These are phyloP conservation scores for Xenentodon cancila DNA, from an alignment of 2,797 vertebrate genomes.

Conservation along the genomic window DNA sequence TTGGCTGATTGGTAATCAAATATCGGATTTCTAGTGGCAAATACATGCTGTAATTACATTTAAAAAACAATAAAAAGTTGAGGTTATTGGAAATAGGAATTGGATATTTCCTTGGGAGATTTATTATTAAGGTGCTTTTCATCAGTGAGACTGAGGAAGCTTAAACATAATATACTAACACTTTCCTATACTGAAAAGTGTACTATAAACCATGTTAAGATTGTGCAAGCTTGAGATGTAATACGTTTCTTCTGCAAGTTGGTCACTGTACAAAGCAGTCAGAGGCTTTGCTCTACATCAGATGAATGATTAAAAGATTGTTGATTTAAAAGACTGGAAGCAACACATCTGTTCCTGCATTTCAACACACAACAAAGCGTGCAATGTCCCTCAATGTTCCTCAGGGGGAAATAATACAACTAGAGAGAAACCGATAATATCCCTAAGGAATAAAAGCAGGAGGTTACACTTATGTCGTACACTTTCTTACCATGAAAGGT, in stretches of 20 bases:
- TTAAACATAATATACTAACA: conserved; percentile 4
- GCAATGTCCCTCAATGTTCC: neutral
- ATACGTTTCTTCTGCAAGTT: no score
- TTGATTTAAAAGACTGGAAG: neutral
- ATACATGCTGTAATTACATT: no score
- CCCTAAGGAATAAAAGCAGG: conserved; percentile 2
- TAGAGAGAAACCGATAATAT: neutral
- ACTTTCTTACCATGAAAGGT: conserved; percentile 5
- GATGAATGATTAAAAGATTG: neutral
- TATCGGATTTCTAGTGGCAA: no score
- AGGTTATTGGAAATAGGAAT: conserved; percentile 17
- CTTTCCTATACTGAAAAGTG: neutral
- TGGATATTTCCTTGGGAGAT: conserved; percentile 4
- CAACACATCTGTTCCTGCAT: conserved; percentile 7
- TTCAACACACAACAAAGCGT: conserved; percentile 15
- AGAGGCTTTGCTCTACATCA: no score
- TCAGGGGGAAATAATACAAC: conserved; percentile 6
- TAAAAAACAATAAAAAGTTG: neutral
- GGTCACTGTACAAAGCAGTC: no score
- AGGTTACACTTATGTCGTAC: conserved; percentile 5
- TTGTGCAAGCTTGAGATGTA: no score
- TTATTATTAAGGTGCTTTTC: conserved; percentile 21
- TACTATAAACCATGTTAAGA: no score
- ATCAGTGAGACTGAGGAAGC: conserved; percentile 5
- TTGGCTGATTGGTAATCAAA: neutral